Conservation (phyloP, 2,888 invertebrate genomes). For the Charanyca ferruginea region DNA sequence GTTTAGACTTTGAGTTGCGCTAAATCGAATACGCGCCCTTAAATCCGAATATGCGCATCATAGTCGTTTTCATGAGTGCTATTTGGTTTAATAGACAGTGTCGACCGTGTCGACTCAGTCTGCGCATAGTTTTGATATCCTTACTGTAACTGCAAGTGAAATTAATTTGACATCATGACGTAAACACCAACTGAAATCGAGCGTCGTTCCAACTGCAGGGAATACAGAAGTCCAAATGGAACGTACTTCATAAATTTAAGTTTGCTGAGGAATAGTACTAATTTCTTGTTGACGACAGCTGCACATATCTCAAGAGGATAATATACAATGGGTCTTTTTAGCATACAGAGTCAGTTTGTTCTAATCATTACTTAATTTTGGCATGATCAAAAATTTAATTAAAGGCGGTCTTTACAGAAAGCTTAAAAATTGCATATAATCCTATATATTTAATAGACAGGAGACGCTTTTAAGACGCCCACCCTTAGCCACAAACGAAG, state of each 20-base stretch:
- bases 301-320: constrained; percentile 3
- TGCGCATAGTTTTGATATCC: neutral
- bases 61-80: too few relatives aligned
- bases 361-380: neutral
- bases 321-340: constrained; percentile 1
- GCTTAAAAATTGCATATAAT: too few relatives aligned
- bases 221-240: neutral
- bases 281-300: constrained; percentile 1
- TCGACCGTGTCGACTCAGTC: neutral
- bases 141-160: neutral
- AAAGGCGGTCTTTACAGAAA: neutral
- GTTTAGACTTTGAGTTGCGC: too few relatives aligned
- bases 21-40: too few relatives aligned
- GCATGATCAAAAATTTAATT: neutral
- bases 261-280: neutral
- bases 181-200: too few relatives aligned
- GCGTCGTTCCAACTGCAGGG: neutral
- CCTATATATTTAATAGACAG: too few relatives aligned
- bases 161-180: too few relatives aligned
- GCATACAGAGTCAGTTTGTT: neutral
- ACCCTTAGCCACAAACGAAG: constrained; percentile 1
- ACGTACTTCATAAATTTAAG: neutral
- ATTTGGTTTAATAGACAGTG: neutral
- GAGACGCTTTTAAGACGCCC: too few relatives aligned
- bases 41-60: too few relatives aligned